A percentile compares a stretch with the other conserved stretches of the same genome.
phyloP scores from a whole-genome alignment of 2,888 invertebrate genomes.

The Melanostoma scalare region DNA sequence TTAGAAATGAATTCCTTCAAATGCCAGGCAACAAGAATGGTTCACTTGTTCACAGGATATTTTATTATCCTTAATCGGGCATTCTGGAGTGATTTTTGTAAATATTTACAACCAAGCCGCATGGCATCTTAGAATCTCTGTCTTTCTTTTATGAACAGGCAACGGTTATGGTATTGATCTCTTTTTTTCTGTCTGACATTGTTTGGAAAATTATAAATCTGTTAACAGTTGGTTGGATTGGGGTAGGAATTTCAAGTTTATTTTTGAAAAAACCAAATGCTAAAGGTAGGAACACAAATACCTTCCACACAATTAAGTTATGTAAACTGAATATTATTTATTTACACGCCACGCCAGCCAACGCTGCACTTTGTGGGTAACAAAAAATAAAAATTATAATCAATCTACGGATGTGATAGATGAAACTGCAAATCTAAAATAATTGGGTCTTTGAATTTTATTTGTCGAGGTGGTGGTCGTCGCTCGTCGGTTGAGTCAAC shows the following conservation, averaged over 20 bases:
- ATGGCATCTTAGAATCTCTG: slow-evolving; percentile 1
- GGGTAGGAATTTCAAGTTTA: slow-evolving; percentile 3
- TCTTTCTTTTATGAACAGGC: slow-evolving; percentile 13
- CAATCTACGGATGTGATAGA: slow-evolving; percentile 46
- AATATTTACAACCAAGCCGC: slow-evolving; percentile 50
- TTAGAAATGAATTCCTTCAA: slow-evolving; percentile 28
- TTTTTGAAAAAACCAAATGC: slow-evolving; percentile 22
- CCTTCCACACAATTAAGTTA: slow-evolving; percentile 48
- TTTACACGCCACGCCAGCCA: slow-evolving; percentile 13
- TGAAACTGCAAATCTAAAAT: slow-evolving; percentile 58
- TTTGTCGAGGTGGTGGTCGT: background rate
- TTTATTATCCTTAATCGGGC: slow-evolving; percentile 50
- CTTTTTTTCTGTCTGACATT: slow-evolving; percentile 24
- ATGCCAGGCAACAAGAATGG: slow-evolving; percentile 42
- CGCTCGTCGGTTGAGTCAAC: no score
- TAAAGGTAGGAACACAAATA: slow-evolving; percentile 39
- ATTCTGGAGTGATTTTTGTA: slow-evolving; percentile 27
- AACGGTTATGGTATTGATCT: slow-evolving; percentile 51
- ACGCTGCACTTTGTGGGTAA: background rate
- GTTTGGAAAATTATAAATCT: slow-evolving; percentile 64
- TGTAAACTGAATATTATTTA: slow-evolving; percentile 55
- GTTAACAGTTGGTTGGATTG: slow-evolving; percentile 50
- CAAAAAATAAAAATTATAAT: slow-evolving; percentile 37
- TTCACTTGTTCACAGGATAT: slow-evolving; percentile 52
- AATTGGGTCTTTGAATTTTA: slow-evolving; percentile 50